Conservation (phyloP, 2,888 invertebrate species). For the Ormyrus nitidulus region DNA sequence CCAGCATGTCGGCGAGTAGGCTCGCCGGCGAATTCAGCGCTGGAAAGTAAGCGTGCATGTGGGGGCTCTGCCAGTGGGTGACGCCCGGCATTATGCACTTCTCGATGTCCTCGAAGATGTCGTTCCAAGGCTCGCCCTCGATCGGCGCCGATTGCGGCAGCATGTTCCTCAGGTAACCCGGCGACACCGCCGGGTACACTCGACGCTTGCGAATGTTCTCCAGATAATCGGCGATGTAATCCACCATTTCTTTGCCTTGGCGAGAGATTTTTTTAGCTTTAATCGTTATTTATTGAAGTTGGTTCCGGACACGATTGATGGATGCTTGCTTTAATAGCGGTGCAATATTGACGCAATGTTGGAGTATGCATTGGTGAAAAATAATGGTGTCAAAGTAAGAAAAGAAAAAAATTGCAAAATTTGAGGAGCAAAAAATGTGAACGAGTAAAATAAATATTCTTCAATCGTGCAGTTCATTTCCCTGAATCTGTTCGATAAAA, state of each 20-base stretch:
- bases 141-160: conserved; percentile 92
- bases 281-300: no score
- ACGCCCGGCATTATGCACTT: conserved; percentile 98
- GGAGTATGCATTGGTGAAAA: no score
- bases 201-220: conserved; percentile 91
- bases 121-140: conserved; percentile 92
- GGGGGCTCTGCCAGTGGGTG: conserved; percentile 97
- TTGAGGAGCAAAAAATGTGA: no score
- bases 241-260: conserved; percentile 97
- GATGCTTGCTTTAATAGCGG: no score
- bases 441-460: no score
- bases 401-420: no score
- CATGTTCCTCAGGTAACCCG: conserved; percentile 92
- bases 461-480: no score
- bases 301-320: no score
- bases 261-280: background rate
- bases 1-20: conserved; percentile 95
- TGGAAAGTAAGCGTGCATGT: conserved; percentile 99
- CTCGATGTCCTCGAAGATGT: conserved; percentile 94
- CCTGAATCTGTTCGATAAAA: no score
- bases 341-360: no score
- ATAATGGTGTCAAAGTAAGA: no score
- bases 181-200: conserved; percentile 95
- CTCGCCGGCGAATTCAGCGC: conserved; percentile 96
- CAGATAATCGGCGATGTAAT: conserved; percentile 98